Percentiles rank a stretch among this genome's conserved stretches.
Evolutionary conservation across 2,888 invertebrate genomes (phyloP).

Genomic region (Malthinus seriepunctatus): DNA sequence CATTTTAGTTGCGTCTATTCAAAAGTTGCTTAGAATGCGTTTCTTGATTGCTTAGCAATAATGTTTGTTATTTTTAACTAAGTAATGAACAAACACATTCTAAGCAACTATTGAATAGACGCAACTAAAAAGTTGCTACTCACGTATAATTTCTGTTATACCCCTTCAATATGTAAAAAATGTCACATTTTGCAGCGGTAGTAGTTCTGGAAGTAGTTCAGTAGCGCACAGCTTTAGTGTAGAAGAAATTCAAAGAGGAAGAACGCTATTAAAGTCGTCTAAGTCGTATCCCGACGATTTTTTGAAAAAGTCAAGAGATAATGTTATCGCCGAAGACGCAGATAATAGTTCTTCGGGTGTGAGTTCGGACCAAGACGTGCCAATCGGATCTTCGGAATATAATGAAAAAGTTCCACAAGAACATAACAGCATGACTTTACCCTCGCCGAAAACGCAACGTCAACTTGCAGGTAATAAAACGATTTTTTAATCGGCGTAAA

Average conservation of each 20-base stretch:
- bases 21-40: not conserved
- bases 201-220: constrained; percentile 72
- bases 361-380: constrained; percentile 81
- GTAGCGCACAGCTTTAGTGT: constrained; percentile 86
- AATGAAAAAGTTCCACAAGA: constrained; percentile 47
- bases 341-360: constrained; percentile 89
- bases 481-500: not conserved
- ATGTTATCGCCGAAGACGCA: constrained; percentile 68
- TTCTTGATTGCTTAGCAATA: not conserved
- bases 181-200: constrained; percentile 61
- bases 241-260: constrained; percentile 86
- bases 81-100: too few species aligned
- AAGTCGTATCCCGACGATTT: constrained; percentile 88
- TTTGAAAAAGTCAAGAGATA: constrained; percentile 57
- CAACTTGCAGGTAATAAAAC: constrained; percentile 43
- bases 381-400: constrained; percentile 59
- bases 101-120: too few species aligned
- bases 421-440: constrained; percentile 40
- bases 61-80: too few species aligned
- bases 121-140: too few species aligned
- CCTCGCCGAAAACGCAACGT: constrained; percentile 43
- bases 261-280: constrained; percentile 82
- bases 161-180: too few species aligned
- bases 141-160: too few species aligned
- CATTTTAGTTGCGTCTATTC: not conserved